These are phyloP conservation scores for Agriopis leucophaearia DNA, from an alignment of 2,888 invertebrate species.

Conservation along the genomic window DNA sequence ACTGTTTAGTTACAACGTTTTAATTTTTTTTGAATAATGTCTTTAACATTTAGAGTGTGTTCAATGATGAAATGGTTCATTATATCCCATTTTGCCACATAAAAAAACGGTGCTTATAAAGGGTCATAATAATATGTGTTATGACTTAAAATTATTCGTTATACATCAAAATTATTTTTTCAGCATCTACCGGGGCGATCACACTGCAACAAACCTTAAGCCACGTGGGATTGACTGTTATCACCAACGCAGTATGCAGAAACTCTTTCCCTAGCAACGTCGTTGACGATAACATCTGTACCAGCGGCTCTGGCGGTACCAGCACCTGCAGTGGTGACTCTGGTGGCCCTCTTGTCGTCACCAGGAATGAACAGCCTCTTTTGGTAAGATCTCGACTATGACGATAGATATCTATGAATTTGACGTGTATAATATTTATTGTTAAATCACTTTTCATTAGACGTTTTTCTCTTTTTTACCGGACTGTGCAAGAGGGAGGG, in stretches of 20 bases:
- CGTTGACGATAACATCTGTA: conserved; percentile 60
- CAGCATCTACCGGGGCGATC: conserved; percentile 42
- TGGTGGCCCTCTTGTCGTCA: conserved; percentile 64
- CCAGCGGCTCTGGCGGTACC: conserved; percentile 54
- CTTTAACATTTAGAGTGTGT: no score
- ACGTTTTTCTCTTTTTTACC: no score
- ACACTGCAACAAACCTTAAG: conserved; percentile 43
- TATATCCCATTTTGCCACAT: no score
- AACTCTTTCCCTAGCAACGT: conserved; percentile 50
- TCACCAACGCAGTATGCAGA: conserved; percentile 54
- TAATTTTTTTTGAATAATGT: no score
- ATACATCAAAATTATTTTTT: conserved; percentile 1
- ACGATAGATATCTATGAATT: not conserved
- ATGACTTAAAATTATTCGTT: not conserved
- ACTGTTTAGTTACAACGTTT: no score
- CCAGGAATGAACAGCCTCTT: conserved; percentile 41
- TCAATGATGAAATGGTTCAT: not conserved
- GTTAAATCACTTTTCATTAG: no score
- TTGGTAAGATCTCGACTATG: conserved; percentile 37
- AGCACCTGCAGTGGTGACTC: conserved; percentile 68
- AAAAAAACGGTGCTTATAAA: not conserved
- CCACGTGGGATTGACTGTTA: conserved; percentile 54
- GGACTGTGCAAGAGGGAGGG: no score
- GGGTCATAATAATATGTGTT: not conserved
- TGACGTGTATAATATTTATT: no score